A percentile compares a stretch with the other conserved stretches of the same genome.
Evolutionary conservation across 2,797 vertebrate genomes (phyloP).

Genomic region (Lophius americanus): DNA sequence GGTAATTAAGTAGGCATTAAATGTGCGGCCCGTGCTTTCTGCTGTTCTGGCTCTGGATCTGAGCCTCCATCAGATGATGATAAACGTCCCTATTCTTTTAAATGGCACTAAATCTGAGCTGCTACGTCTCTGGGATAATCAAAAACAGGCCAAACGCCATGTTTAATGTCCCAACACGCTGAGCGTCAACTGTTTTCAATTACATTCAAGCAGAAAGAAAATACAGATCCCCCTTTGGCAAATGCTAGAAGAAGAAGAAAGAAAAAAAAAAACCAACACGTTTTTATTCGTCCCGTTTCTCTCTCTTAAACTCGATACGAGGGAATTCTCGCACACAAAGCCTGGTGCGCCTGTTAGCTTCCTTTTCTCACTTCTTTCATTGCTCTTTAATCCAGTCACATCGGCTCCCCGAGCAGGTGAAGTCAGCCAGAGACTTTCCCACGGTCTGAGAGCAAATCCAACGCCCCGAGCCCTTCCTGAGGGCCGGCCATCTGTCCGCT

Average conservation of each 20-base stretch:
- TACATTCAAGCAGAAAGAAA: slow-evolving; percentile 50
- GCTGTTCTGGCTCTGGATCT: slow-evolving; percentile 43
- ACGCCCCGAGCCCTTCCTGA: slow-evolving; percentile 80
- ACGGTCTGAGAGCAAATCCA: slow-evolving; percentile 84
- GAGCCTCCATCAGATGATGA: slow-evolving; percentile 62
- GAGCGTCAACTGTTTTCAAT: slow-evolving; percentile 71
- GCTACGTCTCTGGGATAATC: slow-evolving; percentile 58
- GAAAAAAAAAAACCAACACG: background rate
- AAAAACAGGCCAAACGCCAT: slow-evolving; percentile 71
- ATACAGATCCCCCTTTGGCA: slow-evolving; percentile 58
- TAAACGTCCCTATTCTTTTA: slow-evolving; percentile 54
- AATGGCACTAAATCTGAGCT: slow-evolving; percentile 70
- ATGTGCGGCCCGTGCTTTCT: slow-evolving; percentile 31
- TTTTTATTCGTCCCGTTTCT: slow-evolving; percentile 11
- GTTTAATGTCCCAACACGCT: slow-evolving; percentile 65
- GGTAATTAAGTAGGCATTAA: slow-evolving; percentile 61
- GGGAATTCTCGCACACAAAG: slow-evolving; percentile 32
- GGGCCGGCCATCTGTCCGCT: slow-evolving; percentile 85
- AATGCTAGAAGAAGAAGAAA: background rate
- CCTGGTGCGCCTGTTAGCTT: slow-evolving; percentile 43
- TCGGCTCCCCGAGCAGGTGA: slow-evolving; percentile 82
- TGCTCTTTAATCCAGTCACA: slow-evolving; percentile 80
- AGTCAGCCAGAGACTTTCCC: slow-evolving; percentile 86
- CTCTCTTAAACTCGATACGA: slow-evolving; percentile 19
- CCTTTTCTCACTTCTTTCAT: slow-evolving; percentile 73